Evolutionary conservation across 2,113 vertebrate genomes (phyloP).

Genomic region (Elachura formosa): DNA sequence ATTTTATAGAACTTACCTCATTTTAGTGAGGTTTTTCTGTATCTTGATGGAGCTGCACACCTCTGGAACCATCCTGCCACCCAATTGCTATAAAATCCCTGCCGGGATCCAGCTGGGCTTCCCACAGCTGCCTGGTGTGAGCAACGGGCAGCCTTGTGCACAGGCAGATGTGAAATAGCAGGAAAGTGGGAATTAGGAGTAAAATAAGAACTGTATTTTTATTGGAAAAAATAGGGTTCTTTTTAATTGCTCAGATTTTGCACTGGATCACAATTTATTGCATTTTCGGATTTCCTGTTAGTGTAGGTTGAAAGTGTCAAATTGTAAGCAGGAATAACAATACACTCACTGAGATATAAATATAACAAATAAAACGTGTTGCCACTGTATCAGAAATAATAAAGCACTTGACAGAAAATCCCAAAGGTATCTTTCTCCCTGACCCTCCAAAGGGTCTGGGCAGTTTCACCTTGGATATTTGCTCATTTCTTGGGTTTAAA

Average conservation of each 20-base stretch:
- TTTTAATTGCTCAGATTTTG: not conserved
- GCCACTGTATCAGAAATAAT: not conserved
- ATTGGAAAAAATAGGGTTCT: not conserved
- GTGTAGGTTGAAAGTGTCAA: not conserved
- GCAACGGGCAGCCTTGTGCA: not conserved
- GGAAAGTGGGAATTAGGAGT: not conserved
- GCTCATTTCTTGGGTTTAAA: constrained; percentile 52
- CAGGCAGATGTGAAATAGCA: not conserved
- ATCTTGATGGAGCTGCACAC: fast-evolving
- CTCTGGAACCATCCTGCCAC: not conserved
- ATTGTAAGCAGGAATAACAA: not conserved
- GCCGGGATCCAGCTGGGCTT: fast-evolving
- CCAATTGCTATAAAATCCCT: fast-evolving
- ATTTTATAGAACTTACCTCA: fast-evolving
- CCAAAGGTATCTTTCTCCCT: not conserved
- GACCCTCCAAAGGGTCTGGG: not conserved
- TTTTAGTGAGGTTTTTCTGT: fast-evolving
- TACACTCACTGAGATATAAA: not conserved
- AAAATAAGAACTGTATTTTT: fast-evolving
- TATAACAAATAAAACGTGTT: not conserved
- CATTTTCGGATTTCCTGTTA: not conserved
- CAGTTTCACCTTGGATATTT: not conserved
- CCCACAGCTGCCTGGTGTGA: not conserved
- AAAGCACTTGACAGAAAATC: not conserved
- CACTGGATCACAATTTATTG: not conserved